Evolutionary conservation across 2,888 invertebrate species (phyloP), one percentile per base, ranked within the genome.

Genomic region (Crematogaster levior): DNA sequence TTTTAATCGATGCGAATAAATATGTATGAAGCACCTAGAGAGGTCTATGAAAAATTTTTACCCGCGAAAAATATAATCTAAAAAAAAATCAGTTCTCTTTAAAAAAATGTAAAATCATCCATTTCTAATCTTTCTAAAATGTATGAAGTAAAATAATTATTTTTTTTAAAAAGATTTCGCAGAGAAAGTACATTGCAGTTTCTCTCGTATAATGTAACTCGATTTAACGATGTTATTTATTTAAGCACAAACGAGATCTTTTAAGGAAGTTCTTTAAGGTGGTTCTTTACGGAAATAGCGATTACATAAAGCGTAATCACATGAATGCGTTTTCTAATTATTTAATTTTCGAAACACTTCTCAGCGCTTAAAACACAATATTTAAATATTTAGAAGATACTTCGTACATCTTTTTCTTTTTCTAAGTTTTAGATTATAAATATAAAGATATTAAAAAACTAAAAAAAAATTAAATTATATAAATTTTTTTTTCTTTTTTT

Each of bases 1-100:
- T 68, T 79, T 79, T 68, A 68, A 79, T 68, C 66, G 66, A 79
- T 27, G 43, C 56, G 56, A 66, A 77, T 77, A 43, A 79, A 79
- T 79, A 79, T 79, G 68, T 56, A 79, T 79, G 68, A 68, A 21
- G 77, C 18, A 30, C 3, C 53, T 77, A 66, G 77, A 77, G 18
- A 43, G 15, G 12, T 79, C 18, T 56, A 79, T 68, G 6, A 79
- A 77, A 53, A 79, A 56, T 34, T 68, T 65, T 79, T 56, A 24
- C 9, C 24, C 12, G 21, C 65, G 12, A 30, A 56, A 63, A 46
- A 27, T 56, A 21, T 12, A 18, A 66, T 56, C 24, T 30, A 2
- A 30, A 66, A 79, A 51, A 51, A 65, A 65, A 65, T 65, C 21
- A 24, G 3, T 24, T n/a, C 53, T 43, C 18, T 66, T 77, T 63